Percentiles rank a stretch among this genome's conserved stretches.
Conservation (phyloP, 2,888 invertebrate species). For the Stenichneumon culpator region DNA sequence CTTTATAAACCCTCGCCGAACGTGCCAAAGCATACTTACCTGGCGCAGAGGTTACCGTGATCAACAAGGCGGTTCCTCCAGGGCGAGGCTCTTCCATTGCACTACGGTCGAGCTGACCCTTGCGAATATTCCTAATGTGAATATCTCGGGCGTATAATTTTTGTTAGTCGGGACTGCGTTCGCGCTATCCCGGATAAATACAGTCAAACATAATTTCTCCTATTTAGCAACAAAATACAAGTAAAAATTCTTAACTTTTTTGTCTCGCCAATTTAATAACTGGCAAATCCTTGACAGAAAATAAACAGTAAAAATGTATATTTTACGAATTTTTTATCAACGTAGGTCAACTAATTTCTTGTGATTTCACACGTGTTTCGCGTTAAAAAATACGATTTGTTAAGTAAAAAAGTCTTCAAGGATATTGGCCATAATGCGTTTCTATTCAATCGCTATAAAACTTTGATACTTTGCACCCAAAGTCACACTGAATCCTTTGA, state of each 20-base stretch:
- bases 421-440: too few relatives aligned
- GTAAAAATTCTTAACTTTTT: not conserved
- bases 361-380: too few relatives aligned
- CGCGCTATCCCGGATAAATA: slow-evolving; percentile 72
- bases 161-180: slow-evolving; percentile 82
- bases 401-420: too few relatives aligned
- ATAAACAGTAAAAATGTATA: too few relatives aligned
- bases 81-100: slow-evolving; percentile 87
- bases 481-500: too few relatives aligned
- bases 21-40: slow-evolving; percentile 80
- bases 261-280: not conserved
- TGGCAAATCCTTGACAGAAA: too few relatives aligned
- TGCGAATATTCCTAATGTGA: slow-evolving; percentile 86
- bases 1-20: slow-evolving; percentile 30
- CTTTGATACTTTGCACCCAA: too few relatives aligned
- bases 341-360: too few relatives aligned
- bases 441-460: too few relatives aligned
- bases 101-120: slow-evolving; percentile 87
- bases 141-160: slow-evolving; percentile 85
- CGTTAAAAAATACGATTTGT: too few relatives aligned
- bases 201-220: slow-evolving; percentile 18
- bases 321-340: too few relatives aligned
- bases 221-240: not conserved
- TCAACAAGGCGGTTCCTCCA: slow-evolving; percentile 84
- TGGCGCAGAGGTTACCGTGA: slow-evolving; percentile 87